A percentile compares a stretch with the other conserved stretches of the same genome.
Conservation (phyloP, 2,113 vertebrate genomes). For the Archilochus colubris region DNA sequence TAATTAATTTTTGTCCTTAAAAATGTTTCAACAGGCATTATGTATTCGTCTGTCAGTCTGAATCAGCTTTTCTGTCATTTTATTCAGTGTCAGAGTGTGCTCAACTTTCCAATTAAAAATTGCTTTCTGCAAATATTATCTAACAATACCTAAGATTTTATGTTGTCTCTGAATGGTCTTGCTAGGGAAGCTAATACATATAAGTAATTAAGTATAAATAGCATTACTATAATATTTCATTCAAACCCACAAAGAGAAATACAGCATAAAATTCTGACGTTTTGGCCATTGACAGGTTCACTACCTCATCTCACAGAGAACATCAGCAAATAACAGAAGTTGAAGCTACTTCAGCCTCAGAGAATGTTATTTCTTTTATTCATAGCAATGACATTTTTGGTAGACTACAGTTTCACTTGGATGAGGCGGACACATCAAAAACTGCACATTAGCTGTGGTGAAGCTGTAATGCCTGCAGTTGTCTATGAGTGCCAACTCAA, state of each 20-base stretch:
- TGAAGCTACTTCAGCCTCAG: background rate
- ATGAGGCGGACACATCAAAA: slow-evolving; percentile 50
- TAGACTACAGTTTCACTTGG: slow-evolving; percentile 8
- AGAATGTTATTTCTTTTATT: slow-evolving; percentile 24
- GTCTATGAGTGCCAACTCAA: slow-evolving; percentile 29
- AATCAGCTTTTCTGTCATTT: background rate
- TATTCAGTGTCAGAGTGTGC: background rate
- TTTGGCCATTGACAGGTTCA: slow-evolving; percentile 1
- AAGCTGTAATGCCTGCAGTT: slow-evolving; percentile 38
- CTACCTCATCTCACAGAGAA: background rate
- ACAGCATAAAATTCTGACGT: background rate
- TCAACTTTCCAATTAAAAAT: background rate
- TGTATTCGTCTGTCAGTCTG: background rate
- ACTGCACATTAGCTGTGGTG: slow-evolving; percentile 11
- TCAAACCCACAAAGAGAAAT: background rate
- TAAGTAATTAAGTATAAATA: background rate
- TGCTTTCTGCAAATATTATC: background rate
- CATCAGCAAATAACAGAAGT: background rate
- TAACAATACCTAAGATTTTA: background rate
- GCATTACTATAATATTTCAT: background rate
- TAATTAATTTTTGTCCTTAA: background rate
- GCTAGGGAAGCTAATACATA: background rate
- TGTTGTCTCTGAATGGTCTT: background rate
- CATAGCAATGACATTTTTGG: slow-evolving; percentile 10
- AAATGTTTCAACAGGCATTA: background rate